Evolutionary conservation across 1,140 invertebrate genomes (phyloP).

Genomic region (Condylostylus longicornis): DNA sequence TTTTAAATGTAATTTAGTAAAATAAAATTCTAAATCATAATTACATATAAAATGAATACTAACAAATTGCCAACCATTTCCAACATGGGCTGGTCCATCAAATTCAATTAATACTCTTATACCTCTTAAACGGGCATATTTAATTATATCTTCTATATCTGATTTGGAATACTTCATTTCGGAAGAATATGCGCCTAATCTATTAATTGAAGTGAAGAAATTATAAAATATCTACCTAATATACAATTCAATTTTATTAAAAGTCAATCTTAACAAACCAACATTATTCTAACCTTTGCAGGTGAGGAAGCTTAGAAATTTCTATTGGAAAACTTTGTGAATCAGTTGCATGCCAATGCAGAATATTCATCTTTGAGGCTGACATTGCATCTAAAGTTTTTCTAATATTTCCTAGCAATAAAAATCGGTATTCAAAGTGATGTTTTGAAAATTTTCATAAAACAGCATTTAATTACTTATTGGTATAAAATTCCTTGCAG

Average conservation of each 20-base stretch:
- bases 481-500: conserved; percentile 57
- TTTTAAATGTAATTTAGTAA: too few species aligned
- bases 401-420: conserved; percentile 41
- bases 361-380: conserved; percentile 65
- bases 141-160: conserved; percentile 51
- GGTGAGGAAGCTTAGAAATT: conserved; percentile 52
- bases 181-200: conserved; percentile 51
- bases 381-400: conserved; percentile 66
- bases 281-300: conserved; percentile 41
- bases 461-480: too few species aligned
- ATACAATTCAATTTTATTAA: neutral
- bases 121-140: conserved; percentile 56
- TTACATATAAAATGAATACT: too few species aligned
- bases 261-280: neutral
- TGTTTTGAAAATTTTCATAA: too few species aligned
- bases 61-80: conserved; percentile 67
- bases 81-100: conserved; percentile 71
- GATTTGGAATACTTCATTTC: conserved; percentile 52
- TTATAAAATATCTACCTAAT: conserved; percentile 3
- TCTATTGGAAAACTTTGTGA: conserved; percentile 73
- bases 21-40: too few species aligned
- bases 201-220: conserved; percentile 19
- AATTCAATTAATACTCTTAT: conserved; percentile 66
- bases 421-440: too few species aligned
- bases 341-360: conserved; percentile 77